Evolutionary conservation across 2,797 vertebrate species (phyloP), one percentile per base, ranked within the genome.

Genomic region (Amblyraja radiata): DNA sequence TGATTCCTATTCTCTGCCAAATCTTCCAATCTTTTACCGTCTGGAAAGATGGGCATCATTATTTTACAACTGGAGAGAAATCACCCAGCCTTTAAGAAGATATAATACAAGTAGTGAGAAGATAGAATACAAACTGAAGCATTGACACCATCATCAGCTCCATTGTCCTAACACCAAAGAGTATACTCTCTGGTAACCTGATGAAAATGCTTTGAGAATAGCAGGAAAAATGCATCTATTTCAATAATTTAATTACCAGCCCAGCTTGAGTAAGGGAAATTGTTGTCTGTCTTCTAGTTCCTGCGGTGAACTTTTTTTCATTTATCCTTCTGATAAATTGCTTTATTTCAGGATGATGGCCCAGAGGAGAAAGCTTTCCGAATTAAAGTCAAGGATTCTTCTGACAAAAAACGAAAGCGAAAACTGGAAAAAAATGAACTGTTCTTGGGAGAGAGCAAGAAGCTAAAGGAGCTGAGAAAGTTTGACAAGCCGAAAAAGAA

Each of bases 401-500:
- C 98, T 0, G 99, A 99, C 95, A 98, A 98, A 96, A 99, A 98
- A 94, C 95, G 98, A 86, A 99, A 98, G 95, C 95, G 99, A 94
- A 99, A 99, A 93, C 94, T 99, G 93, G 99, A 99, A 95, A 96
- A 98, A 94, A 98, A 97, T 0, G 99, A 99, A 94, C 98, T 98
- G 93, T 96, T 99, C 95, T 96, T 95, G 1, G 96, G 96, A 4
- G 97, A 97, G 1, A 96, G 97, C 1, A 97, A 97, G 2, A 99
- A 98, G 95, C 97, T 97, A 93, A 99, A 98, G 95, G 99, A 99
- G 93, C 95, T 98, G 93, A 99, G 99, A 94, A 97, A 98, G 94
- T 96, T 97, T 93, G 97, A 97, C 88, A 99, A 99, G 94, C 97
- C 97, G 95, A 99, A 99, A 96, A 99, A 99, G 96, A 99, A 99